phyloP scores from a whole-genome alignment of 1,140 invertebrate species.

The Diorhabda elongata region DNA sequence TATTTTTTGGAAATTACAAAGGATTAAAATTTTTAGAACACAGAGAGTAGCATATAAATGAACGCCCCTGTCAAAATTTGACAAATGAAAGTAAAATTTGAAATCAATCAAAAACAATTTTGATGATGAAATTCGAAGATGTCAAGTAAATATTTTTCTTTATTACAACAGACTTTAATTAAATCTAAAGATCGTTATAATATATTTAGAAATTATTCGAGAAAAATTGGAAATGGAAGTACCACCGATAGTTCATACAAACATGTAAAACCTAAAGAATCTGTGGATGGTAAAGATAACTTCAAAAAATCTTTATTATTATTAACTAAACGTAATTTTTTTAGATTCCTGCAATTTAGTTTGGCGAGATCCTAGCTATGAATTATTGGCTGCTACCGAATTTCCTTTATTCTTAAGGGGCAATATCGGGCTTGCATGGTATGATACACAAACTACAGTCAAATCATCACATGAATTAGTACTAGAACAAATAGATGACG shows the following conservation, averaged over 20 bases:
- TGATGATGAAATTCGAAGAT: background rate
- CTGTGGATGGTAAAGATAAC: conserved; percentile 29
- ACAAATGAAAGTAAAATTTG: too few species aligned
- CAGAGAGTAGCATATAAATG: too few species aligned
- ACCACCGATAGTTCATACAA: conserved; percentile 36
- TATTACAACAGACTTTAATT: background rate
- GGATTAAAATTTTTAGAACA: too few species aligned
- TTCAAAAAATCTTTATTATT: background rate
- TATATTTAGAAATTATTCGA: conserved; percentile 32
- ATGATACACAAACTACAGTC: conserved; percentile 52
- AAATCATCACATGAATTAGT: conserved; percentile 37
- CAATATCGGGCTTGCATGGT: conserved; percentile 60
- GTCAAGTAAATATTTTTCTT: background rate
- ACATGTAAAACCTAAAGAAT: conserved; percentile 30
- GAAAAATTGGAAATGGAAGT: conserved; percentile 31
- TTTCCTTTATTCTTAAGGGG: conserved; percentile 68
- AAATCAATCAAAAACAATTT: too few species aligned
- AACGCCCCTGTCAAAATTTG: too few species aligned
- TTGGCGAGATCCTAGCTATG: conserved; percentile 54
- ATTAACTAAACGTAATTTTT: conserved; percentile 14
- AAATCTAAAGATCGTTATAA: background rate
- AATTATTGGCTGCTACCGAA: conserved; percentile 59
- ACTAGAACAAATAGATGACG: conserved; percentile 41
- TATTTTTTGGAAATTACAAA: too few species aligned
- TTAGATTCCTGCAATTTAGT: conserved; percentile 36